Conservation (phyloP, 1,140 invertebrate species). For the Brachionus rubens region DNA sequence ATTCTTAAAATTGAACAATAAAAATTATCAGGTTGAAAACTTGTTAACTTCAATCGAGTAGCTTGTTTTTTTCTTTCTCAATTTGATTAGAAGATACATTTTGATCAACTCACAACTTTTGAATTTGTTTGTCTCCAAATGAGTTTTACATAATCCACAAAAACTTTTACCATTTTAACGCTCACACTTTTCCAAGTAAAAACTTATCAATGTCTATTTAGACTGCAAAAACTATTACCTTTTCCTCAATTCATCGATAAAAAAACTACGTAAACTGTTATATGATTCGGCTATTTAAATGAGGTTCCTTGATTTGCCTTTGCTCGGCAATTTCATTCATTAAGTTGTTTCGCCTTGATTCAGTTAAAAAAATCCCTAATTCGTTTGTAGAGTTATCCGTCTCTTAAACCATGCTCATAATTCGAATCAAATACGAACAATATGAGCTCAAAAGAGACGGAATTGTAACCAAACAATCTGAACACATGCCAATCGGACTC, state of each 20-base stretch:
- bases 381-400: not conserved
- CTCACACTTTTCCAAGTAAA: constrained; percentile 50
- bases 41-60: not conserved
- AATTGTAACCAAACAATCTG: not conserved
- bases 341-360: constrained; percentile 20
- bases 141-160: constrained; percentile 55
- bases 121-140: constrained; percentile 51
- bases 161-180: constrained; percentile 57
- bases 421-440: not conserved
- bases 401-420: constrained; percentile 27
- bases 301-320: not conserved
- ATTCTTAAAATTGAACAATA: too few relatives aligned
- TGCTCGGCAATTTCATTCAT: constrained; percentile 19
- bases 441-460: not conserved
- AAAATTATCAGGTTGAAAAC: too few relatives aligned
- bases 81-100: not conserved
- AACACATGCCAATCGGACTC: constrained; percentile 49
- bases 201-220: not conserved
- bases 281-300: not conserved
- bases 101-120: not conserved
- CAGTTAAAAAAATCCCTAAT: constrained; percentile 14
- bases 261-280: not conserved
- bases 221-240: not conserved
- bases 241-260: not conserved
- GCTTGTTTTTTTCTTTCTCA: constrained; percentile 1